Base-by-base conservation (phyloP, 2,888 invertebrate species). In the Bombyx huttoni region DNA sequence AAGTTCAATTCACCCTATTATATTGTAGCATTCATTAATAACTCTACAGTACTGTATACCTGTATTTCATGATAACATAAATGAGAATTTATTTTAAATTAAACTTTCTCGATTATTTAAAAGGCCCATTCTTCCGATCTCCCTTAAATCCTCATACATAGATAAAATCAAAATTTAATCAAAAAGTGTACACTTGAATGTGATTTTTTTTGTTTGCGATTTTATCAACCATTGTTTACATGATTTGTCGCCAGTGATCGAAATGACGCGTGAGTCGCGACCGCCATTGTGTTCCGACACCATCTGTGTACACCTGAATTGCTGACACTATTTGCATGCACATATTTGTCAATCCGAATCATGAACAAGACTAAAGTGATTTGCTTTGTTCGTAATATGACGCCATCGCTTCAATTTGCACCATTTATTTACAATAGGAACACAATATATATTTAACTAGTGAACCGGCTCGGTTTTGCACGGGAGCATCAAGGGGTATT, bases 261-360 rank as follows among this genome's bases (percentile, higher is more conserved):
- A 60, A 59, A 56, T 76, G 73, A 74, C 77, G 74, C 54, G 51
- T 52, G 56, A 2, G 24, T 24, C 24, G 24, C 12, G 40, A 46
- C 51, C 52, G 49, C 63, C 62, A 76, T 77, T 78, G 75, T 76
- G 55, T 64, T 53, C 54, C 53, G 52, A 40, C 52, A 54, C 68
- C 75, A 76, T 66, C 70, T 73, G 73, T 70, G 70, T 69, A 71
- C 63, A 70, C 63, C 58, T 59, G 71, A 67, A 67, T 65, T 54
- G 58, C 54, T 50, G 58, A 56, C 57, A 57, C 60, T 65, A 62
- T 67, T 67, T 68, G 61, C 59, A 61, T 60, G 54, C 56, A 57
- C 55, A 55, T 59, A 58, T 63, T 59, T 60, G 58, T 59, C 55
- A 51, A 51, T 52, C 51, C 49, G 13, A 49, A 47, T 46, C 46